Conservation (phyloP, 2,888 invertebrate species). For the Actias luna region DNA sequence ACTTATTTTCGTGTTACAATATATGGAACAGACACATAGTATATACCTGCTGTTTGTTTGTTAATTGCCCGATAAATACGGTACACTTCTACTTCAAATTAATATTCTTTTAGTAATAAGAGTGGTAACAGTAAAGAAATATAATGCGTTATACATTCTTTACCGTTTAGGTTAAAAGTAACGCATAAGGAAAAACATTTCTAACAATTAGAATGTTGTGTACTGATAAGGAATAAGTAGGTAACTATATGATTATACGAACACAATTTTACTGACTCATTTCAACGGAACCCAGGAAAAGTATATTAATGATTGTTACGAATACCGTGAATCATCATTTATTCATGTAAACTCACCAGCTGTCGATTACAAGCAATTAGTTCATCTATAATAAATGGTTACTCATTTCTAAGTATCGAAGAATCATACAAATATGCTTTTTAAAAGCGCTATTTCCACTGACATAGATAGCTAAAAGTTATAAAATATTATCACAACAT, state of each 20-base stretch:
- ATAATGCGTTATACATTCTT: no score
- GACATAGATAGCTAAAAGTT: not conserved
- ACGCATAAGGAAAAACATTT: not conserved
- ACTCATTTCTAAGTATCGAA: not conserved
- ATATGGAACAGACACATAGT: no score
- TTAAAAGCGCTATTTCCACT: not conserved
- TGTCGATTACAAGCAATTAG: slow-evolving; percentile 8
- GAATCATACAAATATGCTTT: not conserved
- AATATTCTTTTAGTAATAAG: no score
- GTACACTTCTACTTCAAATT: no score
- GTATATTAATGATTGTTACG: not conserved
- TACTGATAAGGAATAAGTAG: not conserved
- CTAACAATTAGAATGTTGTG: not conserved
- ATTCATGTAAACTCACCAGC: slow-evolving; percentile 1
- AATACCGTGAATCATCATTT: slow-evolving; percentile 4
- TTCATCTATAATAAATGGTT: slow-evolving; percentile 1
- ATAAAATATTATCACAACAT: not conserved
- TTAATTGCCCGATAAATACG: no score
- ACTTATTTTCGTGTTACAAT: no score
- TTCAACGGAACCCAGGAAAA: slow-evolving; percentile 1
- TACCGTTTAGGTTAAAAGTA: no score
- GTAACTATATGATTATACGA: not conserved
- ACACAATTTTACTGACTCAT: not conserved
- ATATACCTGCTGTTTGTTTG: no score
- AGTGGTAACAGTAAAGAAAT: no score